These are phyloP conservation scores for Anabacerthia variegaticeps DNA, from an alignment of 2,797 vertebrate species.

Conservation along the genomic window DNA sequence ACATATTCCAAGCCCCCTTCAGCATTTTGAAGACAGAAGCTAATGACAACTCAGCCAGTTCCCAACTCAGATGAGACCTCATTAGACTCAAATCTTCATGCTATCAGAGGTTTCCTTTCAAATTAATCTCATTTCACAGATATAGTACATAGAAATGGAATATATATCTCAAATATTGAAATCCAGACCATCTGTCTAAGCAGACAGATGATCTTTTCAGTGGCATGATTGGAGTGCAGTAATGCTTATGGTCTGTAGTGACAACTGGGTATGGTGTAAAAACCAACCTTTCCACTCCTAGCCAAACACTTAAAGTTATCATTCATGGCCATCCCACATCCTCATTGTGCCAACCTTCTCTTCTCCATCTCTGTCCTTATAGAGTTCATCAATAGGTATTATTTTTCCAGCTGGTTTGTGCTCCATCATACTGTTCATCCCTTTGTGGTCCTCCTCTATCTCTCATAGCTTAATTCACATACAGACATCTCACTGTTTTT, in stretches of 20 bases:
- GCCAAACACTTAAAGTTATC: background rate
- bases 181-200: background rate
- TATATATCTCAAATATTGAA: background rate
- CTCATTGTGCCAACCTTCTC: background rate
- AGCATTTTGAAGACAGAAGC: background rate
- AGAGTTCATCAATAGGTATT: background rate
- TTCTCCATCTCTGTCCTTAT: background rate
- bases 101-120: background rate
- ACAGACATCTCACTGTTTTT: background rate
- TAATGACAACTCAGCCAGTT: background rate
- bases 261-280: background rate
- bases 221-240: background rate
- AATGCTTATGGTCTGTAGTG: background rate
- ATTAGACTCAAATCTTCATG: background rate
- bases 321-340: background rate
- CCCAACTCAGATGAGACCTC: background rate
- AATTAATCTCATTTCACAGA: background rate
- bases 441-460: background rate
- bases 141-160: background rate
- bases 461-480: background rate
- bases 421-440: background rate
- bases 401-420: background rate
- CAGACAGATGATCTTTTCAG: background rate
- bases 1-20: background rate
- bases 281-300: background rate